phyloP scores from a whole-genome alignment of 23 tunicate genomes.

The Halocynthia roretzi region DNA sequence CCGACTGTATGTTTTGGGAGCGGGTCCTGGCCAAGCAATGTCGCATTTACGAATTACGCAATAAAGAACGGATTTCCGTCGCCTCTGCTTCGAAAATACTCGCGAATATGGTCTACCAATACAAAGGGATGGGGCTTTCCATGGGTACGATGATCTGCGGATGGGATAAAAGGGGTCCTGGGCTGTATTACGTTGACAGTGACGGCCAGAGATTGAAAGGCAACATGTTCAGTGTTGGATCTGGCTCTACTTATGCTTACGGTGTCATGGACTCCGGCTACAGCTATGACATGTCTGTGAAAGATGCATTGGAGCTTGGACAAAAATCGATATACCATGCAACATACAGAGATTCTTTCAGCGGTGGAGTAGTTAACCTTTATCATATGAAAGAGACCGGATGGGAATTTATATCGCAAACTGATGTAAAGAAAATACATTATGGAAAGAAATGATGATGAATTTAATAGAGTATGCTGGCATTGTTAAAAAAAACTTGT shows the following conservation, averaged over 20 bases:
- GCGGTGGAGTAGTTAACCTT: slow-evolving; percentile 93
- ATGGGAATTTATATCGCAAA: slow-evolving; percentile 93
- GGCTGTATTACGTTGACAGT: slow-evolving; percentile 96
- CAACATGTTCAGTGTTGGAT: slow-evolving; percentile 90
- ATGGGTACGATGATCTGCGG: slow-evolving; percentile 99
- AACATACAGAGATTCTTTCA: slow-evolving; percentile 93
- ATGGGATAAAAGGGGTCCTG: slow-evolving; percentile 99
- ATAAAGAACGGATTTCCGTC: slow-evolving; percentile 96
- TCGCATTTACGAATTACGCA: slow-evolving; percentile 80
- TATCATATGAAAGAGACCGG: slow-evolving; percentile 99
- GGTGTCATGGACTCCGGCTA: slow-evolving; percentile 98
- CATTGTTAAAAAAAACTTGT: too few relatives aligned
- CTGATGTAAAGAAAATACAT: slow-evolving; percentile 85
- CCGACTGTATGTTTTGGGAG: slow-evolving; percentile 99
- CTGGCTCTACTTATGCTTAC: slow-evolving; percentile 95
- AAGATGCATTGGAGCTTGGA: slow-evolving; percentile 85
- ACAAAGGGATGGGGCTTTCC: slow-evolving; percentile 98
- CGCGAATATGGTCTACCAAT: slow-evolving; percentile 94
- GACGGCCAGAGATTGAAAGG: slow-evolving; percentile 92
- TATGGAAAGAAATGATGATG: slow-evolving; percentile 45
- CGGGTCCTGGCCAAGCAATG: slow-evolving; percentile 95
- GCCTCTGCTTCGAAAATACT: slow-evolving; percentile 98
- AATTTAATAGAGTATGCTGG: neutral
- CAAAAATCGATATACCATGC: slow-evolving; percentile 93
- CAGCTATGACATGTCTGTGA: slow-evolving; percentile 52